Conservation (phyloP, 2,113 vertebrate genomes). For the Eurystomus gularis region DNA sequence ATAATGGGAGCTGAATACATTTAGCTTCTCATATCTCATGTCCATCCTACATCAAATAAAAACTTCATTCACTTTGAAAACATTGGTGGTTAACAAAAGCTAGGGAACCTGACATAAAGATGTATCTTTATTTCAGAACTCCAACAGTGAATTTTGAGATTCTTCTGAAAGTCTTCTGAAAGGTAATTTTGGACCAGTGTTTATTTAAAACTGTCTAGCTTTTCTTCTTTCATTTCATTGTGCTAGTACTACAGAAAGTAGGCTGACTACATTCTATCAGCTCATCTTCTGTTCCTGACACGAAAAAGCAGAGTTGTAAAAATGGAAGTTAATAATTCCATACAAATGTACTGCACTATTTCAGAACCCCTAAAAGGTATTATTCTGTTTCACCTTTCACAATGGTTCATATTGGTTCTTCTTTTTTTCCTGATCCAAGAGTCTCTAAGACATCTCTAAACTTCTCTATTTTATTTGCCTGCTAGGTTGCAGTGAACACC, state of each 20-base stretch:
- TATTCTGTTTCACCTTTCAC: accelerated
- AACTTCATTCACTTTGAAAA: not conserved
- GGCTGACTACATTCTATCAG: not conserved
- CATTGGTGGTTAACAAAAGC: not conserved
- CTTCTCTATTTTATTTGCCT: not conserved
- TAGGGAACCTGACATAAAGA: not conserved
- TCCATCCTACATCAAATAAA: not conserved
- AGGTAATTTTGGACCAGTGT: not conserved
- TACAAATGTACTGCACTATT: not conserved
- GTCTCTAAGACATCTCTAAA: not conserved
- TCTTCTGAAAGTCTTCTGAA: not conserved
- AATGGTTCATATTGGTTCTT: not conserved
- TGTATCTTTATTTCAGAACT: not conserved
- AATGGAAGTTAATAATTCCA: not conserved
- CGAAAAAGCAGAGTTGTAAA: not conserved
- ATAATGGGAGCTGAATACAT: not conserved
- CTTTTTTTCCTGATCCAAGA: not conserved
- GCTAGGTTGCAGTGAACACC: not conserved
- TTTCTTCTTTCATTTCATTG: not conserved
- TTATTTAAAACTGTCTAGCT: not conserved
- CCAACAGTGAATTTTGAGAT: not conserved
- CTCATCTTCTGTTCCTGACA: not conserved
- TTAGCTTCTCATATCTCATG: not conserved
- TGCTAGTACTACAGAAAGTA: not conserved
- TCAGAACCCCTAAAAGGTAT: not conserved